Evolutionary conservation across 2,113 vertebrate genomes (phyloP).

Genomic region (Crotalus helleri): DNA sequence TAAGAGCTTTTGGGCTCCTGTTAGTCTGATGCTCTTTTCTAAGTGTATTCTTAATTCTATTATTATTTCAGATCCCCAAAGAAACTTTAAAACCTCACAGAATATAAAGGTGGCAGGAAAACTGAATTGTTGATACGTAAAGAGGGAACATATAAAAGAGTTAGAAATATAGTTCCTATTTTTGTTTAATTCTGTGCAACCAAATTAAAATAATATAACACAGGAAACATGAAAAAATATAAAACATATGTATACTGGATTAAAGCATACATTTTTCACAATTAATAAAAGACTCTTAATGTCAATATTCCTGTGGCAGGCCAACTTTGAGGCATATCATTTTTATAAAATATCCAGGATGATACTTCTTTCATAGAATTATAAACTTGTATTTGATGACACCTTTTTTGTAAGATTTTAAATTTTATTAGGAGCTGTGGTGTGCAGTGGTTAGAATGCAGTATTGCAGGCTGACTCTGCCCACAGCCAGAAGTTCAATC

Average conservation of each 20-base stretch:
- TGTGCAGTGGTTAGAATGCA: too few species aligned
- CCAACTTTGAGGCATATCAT: background rate
- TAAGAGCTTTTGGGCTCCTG: background rate
- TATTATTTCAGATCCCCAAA: constrained; percentile 6
- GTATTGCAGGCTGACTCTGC: too few species aligned
- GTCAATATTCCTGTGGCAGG: background rate
- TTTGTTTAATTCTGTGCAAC: background rate
- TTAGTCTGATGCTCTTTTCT: background rate
- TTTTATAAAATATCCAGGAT: background rate
- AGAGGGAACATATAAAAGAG: background rate
- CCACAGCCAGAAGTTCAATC: too few species aligned
- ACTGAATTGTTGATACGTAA: background rate
- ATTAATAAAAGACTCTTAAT: background rate
- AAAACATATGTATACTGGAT: background rate
- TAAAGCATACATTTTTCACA: background rate
- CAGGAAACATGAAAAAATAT: background rate
- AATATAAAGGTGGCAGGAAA: background rate
- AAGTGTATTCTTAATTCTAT: background rate
- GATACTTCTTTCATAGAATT: background rate
- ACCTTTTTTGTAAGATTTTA: background rate
- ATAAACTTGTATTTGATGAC: background rate
- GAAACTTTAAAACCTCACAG: background rate
- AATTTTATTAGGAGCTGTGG: background rate
- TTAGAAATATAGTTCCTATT: background rate
- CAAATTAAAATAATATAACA: background rate